A percentile compares a stretch with the other conserved stretches of the same genome.
phyloP scores from a whole-genome alignment of 2,113 vertebrate species.

The Laterallus jamaicensis region DNA sequence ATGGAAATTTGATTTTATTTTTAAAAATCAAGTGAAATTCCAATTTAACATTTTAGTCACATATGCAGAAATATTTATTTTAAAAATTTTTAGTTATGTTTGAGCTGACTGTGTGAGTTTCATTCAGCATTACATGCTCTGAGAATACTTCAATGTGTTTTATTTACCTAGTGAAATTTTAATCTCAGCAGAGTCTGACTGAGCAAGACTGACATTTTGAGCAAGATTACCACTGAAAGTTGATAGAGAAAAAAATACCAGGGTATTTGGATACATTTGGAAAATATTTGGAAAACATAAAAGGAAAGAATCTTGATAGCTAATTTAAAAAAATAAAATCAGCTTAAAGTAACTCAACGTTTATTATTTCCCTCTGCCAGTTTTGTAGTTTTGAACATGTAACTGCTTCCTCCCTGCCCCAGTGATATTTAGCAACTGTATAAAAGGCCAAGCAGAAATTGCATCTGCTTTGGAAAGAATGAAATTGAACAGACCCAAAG shows the following conservation, averaged over 20 bases:
- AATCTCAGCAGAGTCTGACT: not conserved
- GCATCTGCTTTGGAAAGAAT: not conserved
- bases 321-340: not conserved
- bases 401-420: not conserved
- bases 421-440: not conserved
- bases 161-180: not conserved
- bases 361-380: not conserved
- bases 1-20: not conserved
- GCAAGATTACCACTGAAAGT: not conserved
- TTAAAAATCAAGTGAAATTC: no score
- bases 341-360: not conserved
- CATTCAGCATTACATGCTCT: not conserved
- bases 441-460: not conserved
- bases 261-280: not conserved
- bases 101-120: not conserved
- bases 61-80: not conserved
- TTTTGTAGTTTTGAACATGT: not conserved
- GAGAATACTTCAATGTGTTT: not conserved
- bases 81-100: not conserved
- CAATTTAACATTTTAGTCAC: no score
- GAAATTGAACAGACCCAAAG: not conserved
- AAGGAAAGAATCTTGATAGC: not conserved
- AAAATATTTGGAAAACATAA: not conserved
- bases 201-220: not conserved
- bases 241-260: not conserved